Percentiles rank a stretch among this genome's conserved stretches.
phyloP scores from a whole-genome alignment of 2,113 vertebrate species.

The Pedetes capensis region DNA sequence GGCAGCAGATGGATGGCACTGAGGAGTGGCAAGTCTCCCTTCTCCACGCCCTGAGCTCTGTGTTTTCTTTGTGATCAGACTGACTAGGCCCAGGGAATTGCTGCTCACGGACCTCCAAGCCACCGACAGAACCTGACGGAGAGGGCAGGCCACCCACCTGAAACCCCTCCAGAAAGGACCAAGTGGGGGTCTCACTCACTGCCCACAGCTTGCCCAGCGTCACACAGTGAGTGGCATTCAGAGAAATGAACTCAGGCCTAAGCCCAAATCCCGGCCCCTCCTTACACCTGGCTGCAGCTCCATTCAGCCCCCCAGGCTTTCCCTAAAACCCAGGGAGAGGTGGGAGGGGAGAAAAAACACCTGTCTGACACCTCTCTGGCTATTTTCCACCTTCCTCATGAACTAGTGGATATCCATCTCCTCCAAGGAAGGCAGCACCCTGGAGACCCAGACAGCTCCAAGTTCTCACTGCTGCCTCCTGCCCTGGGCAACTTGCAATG shows the following conservation, averaged over 20 bases:
- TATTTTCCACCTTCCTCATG: neutral
- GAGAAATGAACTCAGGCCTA: neutral
- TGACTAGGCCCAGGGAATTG: neutral
- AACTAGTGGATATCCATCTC: no score
- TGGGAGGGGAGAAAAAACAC: neutral
- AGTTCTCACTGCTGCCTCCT: neutral
- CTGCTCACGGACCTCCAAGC: neutral
- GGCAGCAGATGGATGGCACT: neutral
- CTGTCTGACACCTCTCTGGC: no score
- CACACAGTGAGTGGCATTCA: rapidly evolving
- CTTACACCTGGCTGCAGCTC: neutral
- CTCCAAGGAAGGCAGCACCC: neutral
- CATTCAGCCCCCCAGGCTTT: neutral
- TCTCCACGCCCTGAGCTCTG: neutral
- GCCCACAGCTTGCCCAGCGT: no score
- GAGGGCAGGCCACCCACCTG: neutral
- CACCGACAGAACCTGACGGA: rapidly evolving
- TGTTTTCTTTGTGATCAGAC: neutral
- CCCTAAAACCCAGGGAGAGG: neutral
- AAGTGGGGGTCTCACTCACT: no score
- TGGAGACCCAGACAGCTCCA: neutral
- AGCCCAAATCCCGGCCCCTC: neutral
- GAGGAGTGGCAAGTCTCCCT: neutral
- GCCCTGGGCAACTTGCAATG: neutral
- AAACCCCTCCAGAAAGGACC: neutral